These are phyloP conservation scores for Tragelaphus strepsiceros DNA, from an alignment of 2,113 vertebrate species.

Conservation along the genomic window DNA sequence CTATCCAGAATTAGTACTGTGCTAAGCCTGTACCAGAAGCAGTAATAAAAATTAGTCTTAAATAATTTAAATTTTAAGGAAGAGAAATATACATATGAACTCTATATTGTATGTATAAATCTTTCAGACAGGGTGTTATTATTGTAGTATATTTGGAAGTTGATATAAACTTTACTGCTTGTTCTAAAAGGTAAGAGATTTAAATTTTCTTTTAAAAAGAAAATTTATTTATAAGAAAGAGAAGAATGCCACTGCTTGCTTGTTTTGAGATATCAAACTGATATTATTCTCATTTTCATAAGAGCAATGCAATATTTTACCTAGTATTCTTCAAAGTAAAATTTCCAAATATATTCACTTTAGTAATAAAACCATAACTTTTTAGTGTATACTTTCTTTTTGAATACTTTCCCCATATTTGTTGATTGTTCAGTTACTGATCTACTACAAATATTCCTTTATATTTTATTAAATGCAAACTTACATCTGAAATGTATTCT, in stretches of 20 bases:
- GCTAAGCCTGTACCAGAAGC: background rate
- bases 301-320: background rate
- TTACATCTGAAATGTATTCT: background rate
- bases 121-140: background rate
- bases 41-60: background rate
- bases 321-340: background rate
- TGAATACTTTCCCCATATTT: background rate
- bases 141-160: background rate
- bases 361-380: background rate
- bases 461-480: background rate
- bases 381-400: background rate
- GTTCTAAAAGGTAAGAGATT: background rate
- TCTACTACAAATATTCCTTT: background rate
- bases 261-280: background rate
- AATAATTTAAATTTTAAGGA: background rate
- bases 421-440: background rate
- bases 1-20: background rate
- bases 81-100: background rate
- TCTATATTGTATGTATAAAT: background rate
- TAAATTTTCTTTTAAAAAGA: conserved; percentile 15
- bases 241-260: background rate
- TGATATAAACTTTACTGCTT: background rate
- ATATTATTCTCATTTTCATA: background rate
- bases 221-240: background rate
- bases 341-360: background rate